Percentiles rank a stretch among this genome's conserved stretches.
phyloP scores from a whole-genome alignment of 2,113 vertebrate genomes.

The Paedocypris sp. region DNA sequence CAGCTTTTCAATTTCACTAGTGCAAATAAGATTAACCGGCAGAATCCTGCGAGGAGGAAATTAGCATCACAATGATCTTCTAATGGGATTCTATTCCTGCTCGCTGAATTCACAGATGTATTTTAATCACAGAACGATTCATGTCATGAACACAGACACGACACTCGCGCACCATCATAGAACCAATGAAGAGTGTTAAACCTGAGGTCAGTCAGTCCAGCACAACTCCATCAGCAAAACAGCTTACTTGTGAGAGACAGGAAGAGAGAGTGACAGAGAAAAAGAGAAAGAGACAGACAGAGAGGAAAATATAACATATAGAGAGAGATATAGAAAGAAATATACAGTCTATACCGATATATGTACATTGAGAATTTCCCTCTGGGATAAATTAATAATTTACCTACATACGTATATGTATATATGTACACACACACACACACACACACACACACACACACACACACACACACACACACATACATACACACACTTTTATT shows the following conservation, averaged over 20 bases:
- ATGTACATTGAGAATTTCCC: too few species aligned
- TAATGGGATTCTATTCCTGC: constrained; percentile 17
- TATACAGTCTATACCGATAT: too few species aligned
- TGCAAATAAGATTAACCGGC: not conserved
- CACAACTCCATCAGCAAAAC: too few species aligned
- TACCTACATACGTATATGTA: too few species aligned
- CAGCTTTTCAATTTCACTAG: not conserved
- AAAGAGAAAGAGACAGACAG: not conserved
- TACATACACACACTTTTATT: too few species aligned
- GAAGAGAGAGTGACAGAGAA: not conserved
- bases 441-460: too few species aligned
- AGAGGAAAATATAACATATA: not conserved
- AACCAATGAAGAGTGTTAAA: not conserved
- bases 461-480: too few species aligned
- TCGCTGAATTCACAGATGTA: not conserved
- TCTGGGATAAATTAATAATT: too few species aligned
- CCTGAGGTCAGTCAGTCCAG: too few species aligned
- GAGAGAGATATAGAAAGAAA: too few species aligned
- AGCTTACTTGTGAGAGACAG: too few species aligned
- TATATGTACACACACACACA: too few species aligned
- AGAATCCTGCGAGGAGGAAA: constrained; percentile 7
- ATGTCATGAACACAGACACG: constrained; percentile 9
- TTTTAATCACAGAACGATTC: constrained; percentile 6
- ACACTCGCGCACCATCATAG: not conserved
- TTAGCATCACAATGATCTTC: constrained; percentile 16